These are phyloP conservation scores for Drosophila repletoides DNA, from an alignment of 1,140 invertebrate species.

Conservation along the genomic window DNA sequence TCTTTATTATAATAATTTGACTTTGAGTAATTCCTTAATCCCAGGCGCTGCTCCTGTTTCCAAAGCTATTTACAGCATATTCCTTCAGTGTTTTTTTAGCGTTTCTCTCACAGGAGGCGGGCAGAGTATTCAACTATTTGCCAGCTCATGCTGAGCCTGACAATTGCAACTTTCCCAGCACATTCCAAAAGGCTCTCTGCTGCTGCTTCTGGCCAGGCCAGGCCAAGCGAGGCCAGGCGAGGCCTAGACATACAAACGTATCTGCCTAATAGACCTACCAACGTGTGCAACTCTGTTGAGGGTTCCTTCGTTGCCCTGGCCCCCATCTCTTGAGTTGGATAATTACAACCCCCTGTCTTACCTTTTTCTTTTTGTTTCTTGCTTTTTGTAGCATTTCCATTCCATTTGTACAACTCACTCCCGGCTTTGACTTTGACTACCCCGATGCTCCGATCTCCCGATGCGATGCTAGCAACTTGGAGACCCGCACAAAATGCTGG, in stretches of 20 bases:
- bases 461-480: slow-evolving; percentile 8
- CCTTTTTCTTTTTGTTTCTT: slow-evolving; percentile 3
- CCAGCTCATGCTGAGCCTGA: slow-evolving; percentile 48
- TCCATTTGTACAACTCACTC: slow-evolving; percentile 43
- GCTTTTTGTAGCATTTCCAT: no score
- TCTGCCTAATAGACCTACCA: slow-evolving; percentile 38
- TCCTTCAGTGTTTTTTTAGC: no score
- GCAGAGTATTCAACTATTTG: slow-evolving; percentile 36
- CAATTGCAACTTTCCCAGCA: slow-evolving; percentile 50
- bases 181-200: slow-evolving; percentile 45
- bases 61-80: slow-evolving; percentile 18
- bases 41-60: slow-evolving; percentile 3
- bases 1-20: no score
- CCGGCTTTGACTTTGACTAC: slow-evolving; percentile 26
- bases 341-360: slow-evolving; percentile 69
- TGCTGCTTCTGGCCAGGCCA: background rate
- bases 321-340: slow-evolving; percentile 12
- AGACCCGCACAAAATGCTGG: slow-evolving; percentile 68
- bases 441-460: background rate
- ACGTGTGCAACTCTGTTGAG: slow-evolving; percentile 30
- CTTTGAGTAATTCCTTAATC: no score
- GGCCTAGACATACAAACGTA: no score
- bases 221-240: background rate
- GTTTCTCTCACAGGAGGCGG: background rate
- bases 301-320: slow-evolving; percentile 11